Conservation (phyloP, 2,113 vertebrate genomes). For the Clarias macrocephalus region DNA sequence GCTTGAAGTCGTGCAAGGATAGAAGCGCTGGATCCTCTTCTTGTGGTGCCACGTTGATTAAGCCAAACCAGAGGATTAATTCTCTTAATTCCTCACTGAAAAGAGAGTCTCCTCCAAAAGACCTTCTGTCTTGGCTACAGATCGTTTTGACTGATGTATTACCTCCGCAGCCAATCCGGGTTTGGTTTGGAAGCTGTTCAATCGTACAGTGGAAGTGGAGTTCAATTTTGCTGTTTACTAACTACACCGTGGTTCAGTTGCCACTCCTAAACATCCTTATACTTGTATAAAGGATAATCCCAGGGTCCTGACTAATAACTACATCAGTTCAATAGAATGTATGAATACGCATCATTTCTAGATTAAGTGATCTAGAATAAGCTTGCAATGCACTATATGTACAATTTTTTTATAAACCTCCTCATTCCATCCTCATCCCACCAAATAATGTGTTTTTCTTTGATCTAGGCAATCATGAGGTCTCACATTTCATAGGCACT, state of each 20-base stretch:
- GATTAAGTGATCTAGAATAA: neutral
- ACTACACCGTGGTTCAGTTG: neutral
- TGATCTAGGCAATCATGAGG: conserved; percentile 23
- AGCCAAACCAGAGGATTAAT: conserved; percentile 51
- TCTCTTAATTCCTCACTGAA: conserved; percentile 48
- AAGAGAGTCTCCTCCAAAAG: conserved; percentile 40
- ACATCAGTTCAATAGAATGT: neutral
- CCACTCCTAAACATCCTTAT: neutral
- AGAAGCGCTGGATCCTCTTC: conserved; percentile 11
- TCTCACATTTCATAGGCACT: conserved; percentile 37
- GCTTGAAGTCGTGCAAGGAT: neutral
- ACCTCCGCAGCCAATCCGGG: conserved; percentile 11
- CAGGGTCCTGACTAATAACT: neutral
- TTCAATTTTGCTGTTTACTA: neutral
- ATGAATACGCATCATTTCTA: neutral
- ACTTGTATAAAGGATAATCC: neutral
- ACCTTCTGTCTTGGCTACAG: conserved; percentile 33
- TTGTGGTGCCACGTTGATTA: conserved; percentile 37
- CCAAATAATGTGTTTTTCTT: conserved; percentile 35
- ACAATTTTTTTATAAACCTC: neutral
- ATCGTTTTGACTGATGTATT: conserved; percentile 33
- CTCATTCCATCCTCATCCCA: neutral
- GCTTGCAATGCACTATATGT: conserved; percentile 22
- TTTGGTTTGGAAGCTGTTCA: conserved; percentile 22
- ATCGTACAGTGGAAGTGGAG: neutral